phyloP scores from a whole-genome alignment of 2,113 vertebrate species.

The Xiphophorus maculatus region DNA sequence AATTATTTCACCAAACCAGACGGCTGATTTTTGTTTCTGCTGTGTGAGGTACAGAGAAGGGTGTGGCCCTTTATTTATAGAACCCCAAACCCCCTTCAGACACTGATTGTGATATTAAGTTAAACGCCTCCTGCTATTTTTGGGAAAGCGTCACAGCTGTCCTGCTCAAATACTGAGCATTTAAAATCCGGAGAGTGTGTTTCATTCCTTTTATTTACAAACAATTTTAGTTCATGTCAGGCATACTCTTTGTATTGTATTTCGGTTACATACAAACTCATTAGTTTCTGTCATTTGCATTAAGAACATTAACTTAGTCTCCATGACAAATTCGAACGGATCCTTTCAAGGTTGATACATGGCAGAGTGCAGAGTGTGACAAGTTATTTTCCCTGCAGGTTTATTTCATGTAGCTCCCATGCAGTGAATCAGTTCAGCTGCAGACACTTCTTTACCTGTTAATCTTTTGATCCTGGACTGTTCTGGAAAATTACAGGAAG shows the following conservation, averaged over 20 bases:
- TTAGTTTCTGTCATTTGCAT: not conserved
- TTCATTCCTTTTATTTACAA: not conserved
- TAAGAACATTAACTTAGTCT: too few species aligned
- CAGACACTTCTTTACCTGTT: not conserved
- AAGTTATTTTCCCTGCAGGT: conserved; percentile 9
- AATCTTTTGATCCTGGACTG: not conserved
- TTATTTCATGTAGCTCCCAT: conserved; percentile 16
- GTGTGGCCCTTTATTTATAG: conserved; percentile 44
- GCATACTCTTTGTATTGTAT: not conserved
- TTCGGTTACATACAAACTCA: not conserved
- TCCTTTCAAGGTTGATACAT: conserved; percentile 14
- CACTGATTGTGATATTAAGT: conserved; percentile 36
- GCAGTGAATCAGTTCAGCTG: conserved; percentile 4
- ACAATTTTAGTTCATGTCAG: not conserved
- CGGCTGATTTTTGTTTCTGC: not conserved
- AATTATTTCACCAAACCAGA: not conserved
- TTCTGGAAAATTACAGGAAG: not conserved
- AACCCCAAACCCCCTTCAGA: conserved; percentile 22
- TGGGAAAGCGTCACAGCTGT: conserved; percentile 27
- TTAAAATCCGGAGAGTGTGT: not conserved
- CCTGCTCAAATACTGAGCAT: conserved; percentile 33
- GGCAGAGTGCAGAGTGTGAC: conserved; percentile 38
- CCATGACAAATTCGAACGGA: conserved; percentile 7
- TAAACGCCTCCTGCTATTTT: conserved; percentile 58
- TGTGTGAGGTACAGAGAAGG: conserved; percentile 36